Base-by-base conservation (phyloP, 2,888 invertebrate genomes). In the Marronus borbonicus region DNA sequence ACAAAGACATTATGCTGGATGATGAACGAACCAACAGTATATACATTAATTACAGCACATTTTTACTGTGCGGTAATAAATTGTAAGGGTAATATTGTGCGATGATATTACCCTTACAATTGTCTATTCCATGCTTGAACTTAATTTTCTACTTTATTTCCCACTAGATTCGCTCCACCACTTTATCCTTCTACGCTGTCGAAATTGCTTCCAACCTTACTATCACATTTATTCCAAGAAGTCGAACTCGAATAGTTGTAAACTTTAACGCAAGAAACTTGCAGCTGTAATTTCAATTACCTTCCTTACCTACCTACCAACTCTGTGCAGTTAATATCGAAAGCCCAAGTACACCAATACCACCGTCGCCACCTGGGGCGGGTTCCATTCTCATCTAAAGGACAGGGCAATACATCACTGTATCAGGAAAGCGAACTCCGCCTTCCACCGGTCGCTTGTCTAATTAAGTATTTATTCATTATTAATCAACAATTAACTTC, bases 401-500 rank as follows among this genome's bases (percentile, higher is more conserved):
- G 55, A 20, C 55, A 20, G 36, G 17, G 55, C 17, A 70, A 70
- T 70, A 58, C 70, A 70, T 70, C 70, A 70, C 55, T 8, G 55
- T 55, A 70, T 70, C 55, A 70, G 68, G 1, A 17, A 20, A 55
- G 55, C 58, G 55, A 31, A 55, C 17, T 55, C 55, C 17, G 20
- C 55, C 55, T 8, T 7, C 17, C 5, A 17, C 55, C 17, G 55
- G 55, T 70, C 31, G n/a, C 31, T 70, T 36, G 36, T 1, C 55
- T 70, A 70, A 70, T 70, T 70, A 70, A 70, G 70, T 70, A 55
- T 70, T 70, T 58, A 70, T 70, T 70, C 70, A 28, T 55, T 70
- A 70, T 70, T 70, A 70, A 70, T 70, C 70, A 70, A 70, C 70
- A 70, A 70, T 70, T 70, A 70, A 70, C 36, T 70, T 70, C 70